These are phyloP conservation scores for Plebejus argus DNA, from an alignment of 2,888 invertebrate species.

Conservation along the genomic window DNA sequence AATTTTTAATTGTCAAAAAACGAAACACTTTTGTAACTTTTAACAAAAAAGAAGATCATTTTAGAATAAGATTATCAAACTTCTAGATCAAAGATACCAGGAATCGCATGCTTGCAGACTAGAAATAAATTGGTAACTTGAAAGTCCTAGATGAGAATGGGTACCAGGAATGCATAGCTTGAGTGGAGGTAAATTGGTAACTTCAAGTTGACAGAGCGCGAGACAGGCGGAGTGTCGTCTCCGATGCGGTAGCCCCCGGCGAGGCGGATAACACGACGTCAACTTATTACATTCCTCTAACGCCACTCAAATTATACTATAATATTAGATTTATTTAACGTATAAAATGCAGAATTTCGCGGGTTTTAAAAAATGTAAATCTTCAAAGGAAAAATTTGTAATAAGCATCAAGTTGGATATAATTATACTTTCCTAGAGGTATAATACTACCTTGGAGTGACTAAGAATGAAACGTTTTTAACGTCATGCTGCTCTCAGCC, in stretches of 20 bases:
- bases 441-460: not conserved
- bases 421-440: too few species aligned
- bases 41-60: too few species aligned
- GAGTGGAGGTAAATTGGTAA: conserved; percentile 23
- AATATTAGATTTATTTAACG: not conserved
- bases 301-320: not conserved
- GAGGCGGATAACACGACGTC: conserved; percentile 13
- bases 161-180: conserved; percentile 1
- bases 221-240: conserved; percentile 21
- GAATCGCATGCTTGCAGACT: not conserved
- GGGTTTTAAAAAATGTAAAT: not conserved
- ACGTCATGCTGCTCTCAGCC: not conserved
- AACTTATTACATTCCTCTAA: conserved; percentile 2
- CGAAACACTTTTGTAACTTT: too few species aligned
- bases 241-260: not conserved
- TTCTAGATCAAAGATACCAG: not conserved
- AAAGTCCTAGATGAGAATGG: not conserved
- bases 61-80: too few species aligned
- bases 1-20: too few species aligned
- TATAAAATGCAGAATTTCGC: not conserved
- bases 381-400: not conserved
- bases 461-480: not conserved
- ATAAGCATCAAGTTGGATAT: too few species aligned
- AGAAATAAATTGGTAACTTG: not conserved
- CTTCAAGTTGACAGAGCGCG: conserved; percentile 23